Conservation (phyloP, 2,888 invertebrate species). For the Monoplex corrugatus region DNA sequence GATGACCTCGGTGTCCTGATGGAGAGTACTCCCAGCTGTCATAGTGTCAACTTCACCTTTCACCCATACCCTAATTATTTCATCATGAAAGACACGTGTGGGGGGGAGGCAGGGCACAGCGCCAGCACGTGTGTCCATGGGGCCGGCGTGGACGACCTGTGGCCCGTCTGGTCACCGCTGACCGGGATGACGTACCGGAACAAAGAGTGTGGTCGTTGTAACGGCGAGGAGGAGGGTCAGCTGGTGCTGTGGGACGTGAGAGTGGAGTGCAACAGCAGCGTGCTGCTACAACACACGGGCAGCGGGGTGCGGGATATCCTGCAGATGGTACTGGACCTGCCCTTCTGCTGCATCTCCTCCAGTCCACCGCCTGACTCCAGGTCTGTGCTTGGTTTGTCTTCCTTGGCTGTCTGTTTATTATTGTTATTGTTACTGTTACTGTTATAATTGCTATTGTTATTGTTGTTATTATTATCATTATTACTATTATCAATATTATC, state of each 20-base stretch:
- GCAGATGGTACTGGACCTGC: neutral
- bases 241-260: neutral
- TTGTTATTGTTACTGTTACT: no score
- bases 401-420: no score
- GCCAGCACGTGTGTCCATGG: no score
- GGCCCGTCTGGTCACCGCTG: neutral
- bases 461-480: no score
- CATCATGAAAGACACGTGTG: neutral
- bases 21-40: neutral
- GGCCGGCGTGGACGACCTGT: neutral
- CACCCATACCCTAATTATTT: no score
- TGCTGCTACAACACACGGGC: neutral
- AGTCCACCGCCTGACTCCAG: neutral
- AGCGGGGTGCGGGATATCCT: neutral
- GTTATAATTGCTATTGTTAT: no score
- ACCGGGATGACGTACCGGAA: slow-evolving; percentile 17
- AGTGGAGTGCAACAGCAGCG: neutral
- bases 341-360: neutral
- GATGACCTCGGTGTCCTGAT: neutral
- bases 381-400: neutral
- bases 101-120: no score
- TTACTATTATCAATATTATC: no score
- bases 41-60: neutral
- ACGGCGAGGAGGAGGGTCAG: neutral
- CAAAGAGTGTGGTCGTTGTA: neutral